Evolutionary conservation across 1,140 invertebrate genomes (phyloP), one percentile per base, ranked within the genome.

Genomic region (Meloidogyne hapla): DNA sequence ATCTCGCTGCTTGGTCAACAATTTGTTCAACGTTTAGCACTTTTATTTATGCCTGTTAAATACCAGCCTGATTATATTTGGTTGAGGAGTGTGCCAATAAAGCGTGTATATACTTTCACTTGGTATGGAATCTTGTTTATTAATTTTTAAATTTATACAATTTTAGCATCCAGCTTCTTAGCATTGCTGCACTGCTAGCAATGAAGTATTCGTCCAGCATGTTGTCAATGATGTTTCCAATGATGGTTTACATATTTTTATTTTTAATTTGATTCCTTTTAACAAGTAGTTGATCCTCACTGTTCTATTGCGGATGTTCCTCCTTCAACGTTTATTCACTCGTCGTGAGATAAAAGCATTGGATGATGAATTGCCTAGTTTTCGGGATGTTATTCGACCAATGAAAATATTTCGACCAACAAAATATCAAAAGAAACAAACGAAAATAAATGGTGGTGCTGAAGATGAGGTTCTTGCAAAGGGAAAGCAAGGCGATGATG

Each of bases 11-110:
- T 83, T 40, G 87, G 87, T 26, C 81, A 88, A 74, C 88, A 97
- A 88, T 94, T 98, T 88, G 94, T 97, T 84, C 93, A 97, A 85
- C 91, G 96, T 76, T 92, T 98, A 40, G 88, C 95, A 33, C 94
- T 98, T 56, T 92, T 98, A 90, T 93, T 98, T 76, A 98, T 98
- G 94, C 95, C 96, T 12, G 92, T 92, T 77, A 99, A 99, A 87
- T 96, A 98, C 69, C 81, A 82, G 88, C 96, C 96, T 0, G 95
- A 98, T 88, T 95, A 94, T 87, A 93, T 94, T 91, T 98, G 95
- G 89, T 90, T 98, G 56, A 91, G 95, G 88, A 93, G 95, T 91
- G 83, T 84, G 8, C 79, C 79, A 66, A 84, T 83, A 77, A 74
- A 81, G 33, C 81, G 83, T 13, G 83, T 84, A 8, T 84, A 84